Base-by-base conservation (phyloP, 2,888 invertebrate genomes). In the Ephialtes manifestator region DNA sequence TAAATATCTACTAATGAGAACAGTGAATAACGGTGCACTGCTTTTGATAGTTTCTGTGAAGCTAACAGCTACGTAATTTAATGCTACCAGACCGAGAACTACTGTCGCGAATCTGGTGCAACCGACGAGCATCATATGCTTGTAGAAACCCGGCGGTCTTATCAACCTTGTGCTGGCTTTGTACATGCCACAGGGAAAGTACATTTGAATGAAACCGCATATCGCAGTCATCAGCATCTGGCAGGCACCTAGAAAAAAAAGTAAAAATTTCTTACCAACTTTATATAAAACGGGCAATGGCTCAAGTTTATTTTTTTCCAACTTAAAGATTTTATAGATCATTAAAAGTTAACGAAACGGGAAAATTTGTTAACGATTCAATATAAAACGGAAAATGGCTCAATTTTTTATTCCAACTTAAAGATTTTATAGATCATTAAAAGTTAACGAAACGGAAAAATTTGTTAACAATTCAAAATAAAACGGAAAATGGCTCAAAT, bases 1-100 rank as follows among this genome's bases (percentile, higher is more conserved):
- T 89, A 96, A 94, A 93, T 95, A 94, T 93, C 96, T 95, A 71
- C 97, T 96, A 89, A 97, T 97, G 85, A 97, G 93, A 81, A 97
- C 97, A 55, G 97, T 97, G 93, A 97, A 97, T 75, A 97, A 94
- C 53, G 97, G 97, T 20, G 97, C 97, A 46, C 97, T 97, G 94
- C 97, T 97, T 93, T 97, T 97, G 67, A 97, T 96, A 15, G 97
- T 97, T 94, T 97, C 97, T 65, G 97, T 97, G 93, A 97, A 97
- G 93, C 97, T 97, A 79, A 97, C 97, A 84, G 97, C 97, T 81
- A 97, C 97, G 94, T 96, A 97, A 94, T 97, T 97, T 78, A 97
- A 94, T 10, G 97, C 96, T 75, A 97, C 95, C 89, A 97, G 94
- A 78, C 97, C 97, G 90, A 97, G 94, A 81, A 97, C 95, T 74